phyloP scores from a whole-genome alignment of 1,140 invertebrate species.

The Bombus haemorrhoidalis region DNA sequence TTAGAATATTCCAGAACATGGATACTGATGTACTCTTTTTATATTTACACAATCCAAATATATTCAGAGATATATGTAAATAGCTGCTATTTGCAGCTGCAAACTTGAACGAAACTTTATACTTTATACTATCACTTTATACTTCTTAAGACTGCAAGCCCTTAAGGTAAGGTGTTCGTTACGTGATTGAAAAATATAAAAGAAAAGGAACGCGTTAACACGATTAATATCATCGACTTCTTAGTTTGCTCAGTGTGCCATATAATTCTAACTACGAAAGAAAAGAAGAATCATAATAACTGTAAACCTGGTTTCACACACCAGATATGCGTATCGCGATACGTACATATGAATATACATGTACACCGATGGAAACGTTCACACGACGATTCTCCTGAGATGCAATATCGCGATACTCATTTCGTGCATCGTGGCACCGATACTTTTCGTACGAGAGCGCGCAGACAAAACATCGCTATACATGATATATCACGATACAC shows the following conservation, averaged over 20 bases:
- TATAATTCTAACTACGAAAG: not conserved
- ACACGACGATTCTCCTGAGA: no score
- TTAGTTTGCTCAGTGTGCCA: conserved; percentile 2
- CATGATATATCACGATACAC: no score
- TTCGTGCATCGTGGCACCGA: no score
- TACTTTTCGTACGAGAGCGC: no score
- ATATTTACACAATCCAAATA: not conserved
- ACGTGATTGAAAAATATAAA: not conserved
- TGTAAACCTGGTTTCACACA: no score
- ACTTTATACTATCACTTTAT: no score
- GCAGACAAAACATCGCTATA: no score
- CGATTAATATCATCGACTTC: conserved; percentile 34
- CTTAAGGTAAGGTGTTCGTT: not conserved
- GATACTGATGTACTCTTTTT: not conserved
- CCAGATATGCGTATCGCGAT: not conserved
- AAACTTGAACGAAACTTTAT: no score
- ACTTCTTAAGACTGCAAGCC: not conserved
- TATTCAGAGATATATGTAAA: not conserved
- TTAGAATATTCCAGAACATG: not conserved
- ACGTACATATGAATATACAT: no score
- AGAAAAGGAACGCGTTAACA: conserved; percentile 22
- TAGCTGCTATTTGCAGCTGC: not conserved
- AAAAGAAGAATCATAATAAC: not conserved
- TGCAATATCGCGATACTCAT: no score
- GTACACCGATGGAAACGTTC: no score